A percentile compares a stretch with the other conserved stretches of the same genome.
These are phyloP conservation scores for Microtus richardsoni DNA, from an alignment of 2,113 vertebrate species.

Conservation along the genomic window DNA sequence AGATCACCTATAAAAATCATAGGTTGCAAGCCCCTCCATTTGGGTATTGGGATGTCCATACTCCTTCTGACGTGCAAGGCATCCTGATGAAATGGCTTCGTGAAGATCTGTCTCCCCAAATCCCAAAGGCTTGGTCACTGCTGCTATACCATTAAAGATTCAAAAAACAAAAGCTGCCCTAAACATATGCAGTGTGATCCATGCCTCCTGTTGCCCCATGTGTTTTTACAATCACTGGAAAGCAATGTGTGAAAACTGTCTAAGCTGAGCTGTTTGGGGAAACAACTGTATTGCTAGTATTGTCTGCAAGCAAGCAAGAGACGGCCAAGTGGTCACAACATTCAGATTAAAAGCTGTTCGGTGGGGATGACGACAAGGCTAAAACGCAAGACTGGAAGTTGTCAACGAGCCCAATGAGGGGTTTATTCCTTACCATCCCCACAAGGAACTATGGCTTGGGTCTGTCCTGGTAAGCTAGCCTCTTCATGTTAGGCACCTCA, in stretches of 20 bases:
- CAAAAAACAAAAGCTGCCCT: conserved; percentile 63
- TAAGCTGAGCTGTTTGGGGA: conserved; percentile 53
- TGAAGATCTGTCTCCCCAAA: neutral
- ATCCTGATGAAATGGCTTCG: neutral
- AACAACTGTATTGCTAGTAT: conserved; percentile 77
- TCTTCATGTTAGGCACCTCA: neutral
- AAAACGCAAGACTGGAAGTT: neutral
- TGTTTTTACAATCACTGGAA: conserved; percentile 68
- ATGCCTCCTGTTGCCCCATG: conserved; percentile 56
- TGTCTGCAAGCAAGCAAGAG: conserved; percentile 65
- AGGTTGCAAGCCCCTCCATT: neutral
- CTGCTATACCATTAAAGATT: conserved; percentile 44
- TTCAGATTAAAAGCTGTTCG: conserved; percentile 56
- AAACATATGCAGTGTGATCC: conserved; percentile 58
- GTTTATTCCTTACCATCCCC: neutral
- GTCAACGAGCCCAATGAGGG: neutral
- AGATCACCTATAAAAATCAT: neutral
- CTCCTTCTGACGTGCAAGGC: neutral
- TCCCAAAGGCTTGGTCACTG: conserved; percentile 22
- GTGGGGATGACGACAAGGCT: conserved; percentile 14
- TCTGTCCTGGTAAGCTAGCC: conserved; percentile 39
- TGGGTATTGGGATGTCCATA: neutral
- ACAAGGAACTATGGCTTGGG: conserved; percentile 75
- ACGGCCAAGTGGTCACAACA: conserved; percentile 64
- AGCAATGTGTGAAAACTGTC: conserved; percentile 65